phyloP scores from a whole-genome alignment of 2,888 invertebrate genomes.

The Drosophila rellima region DNA sequence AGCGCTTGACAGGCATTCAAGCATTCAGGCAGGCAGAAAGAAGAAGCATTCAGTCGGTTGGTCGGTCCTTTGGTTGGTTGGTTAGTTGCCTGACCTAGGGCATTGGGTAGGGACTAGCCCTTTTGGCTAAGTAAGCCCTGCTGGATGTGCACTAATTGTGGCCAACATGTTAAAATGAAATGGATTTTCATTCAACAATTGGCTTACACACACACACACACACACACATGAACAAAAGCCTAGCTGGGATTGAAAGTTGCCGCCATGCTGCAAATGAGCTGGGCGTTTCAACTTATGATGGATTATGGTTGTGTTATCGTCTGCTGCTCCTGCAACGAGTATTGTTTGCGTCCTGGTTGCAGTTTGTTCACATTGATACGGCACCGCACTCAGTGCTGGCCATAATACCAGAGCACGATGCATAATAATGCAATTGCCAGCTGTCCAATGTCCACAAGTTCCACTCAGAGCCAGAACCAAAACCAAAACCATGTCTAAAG shows the following conservation, averaged over 20 bases:
- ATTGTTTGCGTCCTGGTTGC: conserved; percentile 47
- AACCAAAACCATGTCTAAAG: conserved; percentile 5
- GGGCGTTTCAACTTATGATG: conserved; percentile 77
- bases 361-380: conserved; percentile 44
- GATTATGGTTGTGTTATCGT: conserved; percentile 71
- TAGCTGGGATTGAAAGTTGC: conserved; percentile 18
- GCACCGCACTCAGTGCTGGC: conserved; percentile 48
- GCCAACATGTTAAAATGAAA: conserved; percentile 84
- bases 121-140: conserved; percentile 58
- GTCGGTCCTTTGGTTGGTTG: not conserved
- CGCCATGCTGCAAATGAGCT: conserved; percentile 55
- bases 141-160: conserved; percentile 83
- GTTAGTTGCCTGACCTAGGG: conserved; percentile 26
- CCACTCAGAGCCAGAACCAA: conserved; percentile 3
- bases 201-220: conserved; percentile 56
- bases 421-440: conserved; percentile 77
- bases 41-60: conserved; percentile 6
- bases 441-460: conserved; percentile 24
- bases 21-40: not conserved
- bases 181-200: conserved; percentile 84
- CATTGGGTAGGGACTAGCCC: conserved; percentile 1
- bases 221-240: conserved; percentile 44
- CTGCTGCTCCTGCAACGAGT: conserved; percentile 33
- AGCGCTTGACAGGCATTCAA: conserved; percentile 57
- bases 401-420: conserved; percentile 57